Conservation (phyloP, 2,797 vertebrate species). For the Emydoidea blandingii region DNA sequence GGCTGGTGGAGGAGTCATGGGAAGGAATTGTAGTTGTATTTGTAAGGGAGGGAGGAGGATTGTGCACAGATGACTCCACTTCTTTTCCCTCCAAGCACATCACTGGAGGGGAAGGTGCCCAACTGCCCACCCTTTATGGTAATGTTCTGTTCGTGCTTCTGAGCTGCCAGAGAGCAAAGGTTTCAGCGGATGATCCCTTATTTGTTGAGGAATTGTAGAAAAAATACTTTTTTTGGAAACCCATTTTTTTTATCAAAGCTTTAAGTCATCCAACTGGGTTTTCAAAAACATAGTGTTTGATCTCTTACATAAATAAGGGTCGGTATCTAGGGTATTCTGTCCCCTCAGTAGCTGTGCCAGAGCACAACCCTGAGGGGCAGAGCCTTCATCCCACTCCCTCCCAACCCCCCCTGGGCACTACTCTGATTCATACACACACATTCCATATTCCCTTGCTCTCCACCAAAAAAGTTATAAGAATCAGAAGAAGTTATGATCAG, state of each 20-base stretch:
- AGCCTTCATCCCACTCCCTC: not conserved
- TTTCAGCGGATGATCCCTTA: not conserved
- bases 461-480: not conserved
- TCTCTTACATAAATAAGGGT: not conserved
- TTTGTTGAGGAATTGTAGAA: not conserved
- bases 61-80: not conserved
- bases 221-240: not conserved
- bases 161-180: not conserved
- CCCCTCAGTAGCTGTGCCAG: not conserved
- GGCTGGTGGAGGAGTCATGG: slow-evolving; percentile 7
- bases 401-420: not conserved
- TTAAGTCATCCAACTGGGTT: not conserved
- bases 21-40: not conserved
- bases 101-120: not conserved
- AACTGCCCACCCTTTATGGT: not conserved
- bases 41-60: not conserved
- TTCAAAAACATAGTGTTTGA: not conserved
- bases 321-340: not conserved
- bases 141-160: not conserved
- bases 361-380: not conserved
- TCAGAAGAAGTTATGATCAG: not conserved
- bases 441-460: not conserved
- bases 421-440: not conserved
- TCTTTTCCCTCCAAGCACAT: not conserved
- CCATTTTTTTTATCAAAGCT: not conserved